A percentile compares a stretch with the other conserved stretches of the same genome.
phyloP scores from a whole-genome alignment of 2,113 vertebrate species.

The Equus przewalskii region DNA sequence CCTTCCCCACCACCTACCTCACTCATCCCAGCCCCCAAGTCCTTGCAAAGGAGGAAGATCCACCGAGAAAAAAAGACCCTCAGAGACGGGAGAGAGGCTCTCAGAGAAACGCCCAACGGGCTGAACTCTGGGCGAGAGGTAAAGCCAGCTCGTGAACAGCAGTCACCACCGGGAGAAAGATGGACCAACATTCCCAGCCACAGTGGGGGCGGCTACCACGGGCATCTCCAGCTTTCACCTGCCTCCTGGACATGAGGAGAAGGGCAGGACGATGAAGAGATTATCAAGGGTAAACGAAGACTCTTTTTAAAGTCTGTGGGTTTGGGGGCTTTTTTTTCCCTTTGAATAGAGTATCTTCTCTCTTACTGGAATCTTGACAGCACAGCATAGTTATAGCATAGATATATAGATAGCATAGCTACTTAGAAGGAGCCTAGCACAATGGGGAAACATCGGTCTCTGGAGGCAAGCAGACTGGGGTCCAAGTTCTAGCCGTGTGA shows the following conservation, averaged over 20 bases:
- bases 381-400: too few species aligned
- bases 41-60: not conserved
- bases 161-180: not conserved
- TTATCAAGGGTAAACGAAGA: not conserved
- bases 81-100: not conserved
- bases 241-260: not conserved
- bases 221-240: too few species aligned
- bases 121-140: not conserved
- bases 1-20: not conserved
- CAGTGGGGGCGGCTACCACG: not conserved
- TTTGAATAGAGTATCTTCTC: not conserved
- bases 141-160: not conserved
- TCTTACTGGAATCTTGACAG: not conserved
- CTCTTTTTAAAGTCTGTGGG: not conserved
- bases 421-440: not conserved
- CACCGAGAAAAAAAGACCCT: not conserved
- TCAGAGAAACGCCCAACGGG: not conserved
- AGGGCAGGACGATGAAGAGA: not conserved
- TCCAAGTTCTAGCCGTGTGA: not conserved
- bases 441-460: not conserved
- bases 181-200: not conserved
- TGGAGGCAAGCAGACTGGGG: not conserved
- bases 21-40: not conserved
- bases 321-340: not conserved
- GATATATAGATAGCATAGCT: too few species aligned